A percentile compares a stretch with the other conserved stretches of the same genome.
These are phyloP conservation scores for Drymodes brunneopygia DNA, from an alignment of 2,113 vertebrate genomes.

Conservation along the genomic window DNA sequence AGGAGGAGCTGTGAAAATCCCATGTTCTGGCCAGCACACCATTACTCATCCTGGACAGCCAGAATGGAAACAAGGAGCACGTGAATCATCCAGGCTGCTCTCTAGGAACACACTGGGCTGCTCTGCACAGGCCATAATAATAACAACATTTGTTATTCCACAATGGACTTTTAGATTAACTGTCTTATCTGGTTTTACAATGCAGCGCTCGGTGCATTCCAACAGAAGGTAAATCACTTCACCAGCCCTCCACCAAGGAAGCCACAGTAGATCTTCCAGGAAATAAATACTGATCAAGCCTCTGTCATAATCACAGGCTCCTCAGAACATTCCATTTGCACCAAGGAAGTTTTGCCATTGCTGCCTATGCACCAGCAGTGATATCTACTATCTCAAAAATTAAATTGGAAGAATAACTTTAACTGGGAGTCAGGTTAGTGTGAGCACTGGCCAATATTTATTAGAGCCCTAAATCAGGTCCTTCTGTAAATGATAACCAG, in stretches of 20 bases:
- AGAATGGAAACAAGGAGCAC: neutral
- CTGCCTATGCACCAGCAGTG: neutral
- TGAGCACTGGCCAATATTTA: neutral
- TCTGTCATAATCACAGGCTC: neutral
- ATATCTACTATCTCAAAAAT: neutral
- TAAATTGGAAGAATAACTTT: neutral
- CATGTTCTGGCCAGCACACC: neutral
- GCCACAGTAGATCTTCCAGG: neutral
- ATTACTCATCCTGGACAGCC: neutral
- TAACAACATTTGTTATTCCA: neutral
- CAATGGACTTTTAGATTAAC: neutral
- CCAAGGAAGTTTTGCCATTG: neutral
- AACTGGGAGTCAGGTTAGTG: neutral
- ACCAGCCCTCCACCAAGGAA: neutral
- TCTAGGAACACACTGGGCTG: neutral
- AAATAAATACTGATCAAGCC: neutral
- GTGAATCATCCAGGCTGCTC: neutral
- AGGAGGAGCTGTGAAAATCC: neutral
- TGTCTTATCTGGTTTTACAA: neutral
- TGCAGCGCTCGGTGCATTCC: neutral
- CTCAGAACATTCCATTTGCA: neutral
- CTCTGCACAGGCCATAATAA: neutral
- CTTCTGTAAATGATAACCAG: neutral
- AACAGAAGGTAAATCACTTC: neutral
- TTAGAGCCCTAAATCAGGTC: neutral